These are phyloP conservation scores for Hydropsyche betteni DNA, from an alignment of 2,888 invertebrate species.

Conservation along the genomic window DNA sequence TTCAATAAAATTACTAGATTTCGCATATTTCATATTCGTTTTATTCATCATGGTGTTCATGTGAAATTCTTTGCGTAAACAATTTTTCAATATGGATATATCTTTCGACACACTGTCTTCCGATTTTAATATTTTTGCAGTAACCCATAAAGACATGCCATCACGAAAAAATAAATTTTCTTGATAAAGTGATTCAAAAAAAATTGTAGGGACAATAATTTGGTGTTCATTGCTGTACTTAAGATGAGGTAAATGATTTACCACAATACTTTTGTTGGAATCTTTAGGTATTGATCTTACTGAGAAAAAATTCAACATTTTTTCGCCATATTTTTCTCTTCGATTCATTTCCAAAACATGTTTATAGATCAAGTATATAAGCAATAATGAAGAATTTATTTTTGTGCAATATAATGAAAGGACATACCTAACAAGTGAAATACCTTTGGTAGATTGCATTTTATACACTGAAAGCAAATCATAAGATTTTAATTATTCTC, in stretches of 20 bases:
- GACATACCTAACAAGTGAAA: constrained; percentile 37
- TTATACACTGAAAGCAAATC: neutral
- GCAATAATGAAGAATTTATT: constrained; percentile 42
- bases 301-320: constrained; percentile 35
- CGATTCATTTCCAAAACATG: constrained; percentile 39
- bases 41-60: neutral
- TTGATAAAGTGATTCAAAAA: constrained; percentile 59
- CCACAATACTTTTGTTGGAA: constrained; percentile 34
- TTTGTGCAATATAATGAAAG: constrained; percentile 43
- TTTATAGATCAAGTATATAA: constrained; percentile 43
- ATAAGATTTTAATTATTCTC: neutral
- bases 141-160: constrained; percentile 62
- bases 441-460: neutral
- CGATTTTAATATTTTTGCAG: constrained; percentile 54
- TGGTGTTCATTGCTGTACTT: constrained; percentile 35
- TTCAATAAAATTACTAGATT: neutral
- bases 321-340: constrained; percentile 37
- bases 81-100: constrained; percentile 21
- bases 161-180: constrained; percentile 64
- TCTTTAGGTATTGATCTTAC: constrained; percentile 43
- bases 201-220: constrained; percentile 43
- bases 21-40: neutral
- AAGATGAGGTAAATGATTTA: constrained; percentile 5
- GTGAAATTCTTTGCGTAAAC: constrained; percentile 19
- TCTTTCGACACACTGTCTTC: constrained; percentile 1